A percentile compares a stretch with the other conserved stretches of the same genome.
These are phyloP conservation scores for Eulemur coronatus DNA, from an alignment of 2,797 vertebrate genomes.

Conservation along the genomic window DNA sequence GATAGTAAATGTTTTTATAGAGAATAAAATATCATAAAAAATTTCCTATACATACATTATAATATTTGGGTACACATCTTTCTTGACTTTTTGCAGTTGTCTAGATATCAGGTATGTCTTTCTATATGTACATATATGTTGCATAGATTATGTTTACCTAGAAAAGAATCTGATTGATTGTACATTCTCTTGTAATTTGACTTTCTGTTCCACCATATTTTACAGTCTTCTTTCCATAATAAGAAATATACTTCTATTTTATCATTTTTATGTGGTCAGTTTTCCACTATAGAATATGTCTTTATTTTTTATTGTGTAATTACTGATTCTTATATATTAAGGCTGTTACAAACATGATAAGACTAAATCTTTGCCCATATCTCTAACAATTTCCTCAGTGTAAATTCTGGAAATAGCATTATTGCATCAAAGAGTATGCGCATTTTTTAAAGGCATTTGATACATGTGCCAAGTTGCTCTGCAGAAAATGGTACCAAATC, in stretches of 20 bases:
- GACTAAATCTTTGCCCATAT: background rate
- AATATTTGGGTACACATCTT: background rate
- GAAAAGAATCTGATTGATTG: background rate
- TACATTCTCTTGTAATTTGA: background rate
- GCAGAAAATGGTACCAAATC: background rate
- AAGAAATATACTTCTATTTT: background rate
- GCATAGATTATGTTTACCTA: background rate
- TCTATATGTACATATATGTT: background rate
- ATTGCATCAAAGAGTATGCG: background rate
- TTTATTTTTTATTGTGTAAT: background rate
- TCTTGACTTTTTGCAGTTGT: background rate
- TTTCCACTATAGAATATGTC: background rate
- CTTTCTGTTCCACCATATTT: background rate
- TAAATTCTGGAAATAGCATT: background rate
- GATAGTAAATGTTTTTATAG: background rate
- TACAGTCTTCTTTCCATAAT: background rate
- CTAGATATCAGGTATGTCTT: background rate
- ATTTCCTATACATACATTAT: background rate
- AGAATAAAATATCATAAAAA: conserved; percentile 46
- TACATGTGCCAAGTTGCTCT: background rate
- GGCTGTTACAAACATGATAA: background rate
- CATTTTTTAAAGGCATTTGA: background rate
- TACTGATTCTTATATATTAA: background rate
- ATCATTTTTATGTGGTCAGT: background rate
- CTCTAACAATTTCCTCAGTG: background rate